Evolutionary conservation across 2,113 vertebrate genomes (phyloP).

Genomic region (Myrmecobius fasciatus): DNA sequence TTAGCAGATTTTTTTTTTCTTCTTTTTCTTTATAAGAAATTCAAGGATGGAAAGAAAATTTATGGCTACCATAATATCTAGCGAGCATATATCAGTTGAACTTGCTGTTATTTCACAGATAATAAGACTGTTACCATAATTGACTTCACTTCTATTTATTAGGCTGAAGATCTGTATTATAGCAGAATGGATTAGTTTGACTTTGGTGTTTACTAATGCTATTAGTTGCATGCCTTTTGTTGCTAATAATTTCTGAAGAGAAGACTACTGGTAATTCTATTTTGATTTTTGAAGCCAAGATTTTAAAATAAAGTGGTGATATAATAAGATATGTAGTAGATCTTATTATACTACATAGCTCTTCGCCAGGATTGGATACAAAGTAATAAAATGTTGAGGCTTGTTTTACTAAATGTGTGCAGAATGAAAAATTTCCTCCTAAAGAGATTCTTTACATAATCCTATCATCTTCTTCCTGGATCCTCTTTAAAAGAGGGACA

Average conservation of each 20-base stretch:
- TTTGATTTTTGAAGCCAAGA: slow-evolving; percentile 27
- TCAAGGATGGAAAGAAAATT: slow-evolving; percentile 16
- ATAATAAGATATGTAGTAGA: neutral
- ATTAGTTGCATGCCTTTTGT: neutral
- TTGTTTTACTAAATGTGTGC: neutral
- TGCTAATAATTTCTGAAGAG: slow-evolving; percentile 13
- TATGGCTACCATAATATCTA: slow-evolving; percentile 1
- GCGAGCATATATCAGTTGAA: neutral
- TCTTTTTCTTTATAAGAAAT: slow-evolving; percentile 26
- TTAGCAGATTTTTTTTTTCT: slow-evolving; percentile 8
- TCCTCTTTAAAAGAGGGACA: neutral
- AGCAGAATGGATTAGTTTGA: neutral
- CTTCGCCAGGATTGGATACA: slow-evolving; percentile 3
- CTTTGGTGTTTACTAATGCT: neutral
- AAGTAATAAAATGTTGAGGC: slow-evolving; percentile 8
- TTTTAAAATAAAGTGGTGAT: slow-evolving; percentile 40
- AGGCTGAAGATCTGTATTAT: neutral
- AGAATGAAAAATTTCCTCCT: slow-evolving; percentile 27
- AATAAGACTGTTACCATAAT: neutral
- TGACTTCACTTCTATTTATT: neutral
- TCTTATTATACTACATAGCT: too few species aligned
- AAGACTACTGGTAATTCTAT: slow-evolving; percentile 35
- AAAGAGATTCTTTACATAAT: slow-evolving; percentile 15
- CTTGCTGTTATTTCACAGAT: slow-evolving; percentile 3
- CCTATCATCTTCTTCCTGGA: neutral